phyloP scores from a whole-genome alignment of 2,888 invertebrate species.

The Mimachlamys varia region DNA sequence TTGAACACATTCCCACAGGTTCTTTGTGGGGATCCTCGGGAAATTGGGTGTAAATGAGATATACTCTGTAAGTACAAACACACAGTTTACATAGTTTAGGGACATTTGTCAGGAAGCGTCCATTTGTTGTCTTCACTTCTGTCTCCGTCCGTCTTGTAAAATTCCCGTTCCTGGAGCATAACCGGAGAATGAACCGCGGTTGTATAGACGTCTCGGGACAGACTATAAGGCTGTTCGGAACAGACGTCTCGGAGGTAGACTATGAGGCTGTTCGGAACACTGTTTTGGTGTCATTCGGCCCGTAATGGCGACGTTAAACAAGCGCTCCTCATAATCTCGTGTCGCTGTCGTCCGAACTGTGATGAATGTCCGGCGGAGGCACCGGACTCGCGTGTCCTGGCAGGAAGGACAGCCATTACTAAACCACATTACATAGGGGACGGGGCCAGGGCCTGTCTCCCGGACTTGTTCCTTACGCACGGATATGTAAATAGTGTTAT shows the following conservation, averaged over 20 bases:
- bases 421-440: not conserved
- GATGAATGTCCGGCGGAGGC: not conserved
- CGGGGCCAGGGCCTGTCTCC: not conserved
- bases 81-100: no score
- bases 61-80: no score
- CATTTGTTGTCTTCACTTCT: not conserved
- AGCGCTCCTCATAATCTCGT: not conserved
- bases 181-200: constrained; percentile 28
- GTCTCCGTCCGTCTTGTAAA: not conserved
- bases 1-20: no score
- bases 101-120: no score
- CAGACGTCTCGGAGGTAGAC: not conserved
- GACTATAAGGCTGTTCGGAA: not conserved
- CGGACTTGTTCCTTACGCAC: not conserved
- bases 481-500: not conserved
- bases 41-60: no score
- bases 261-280: not conserved
- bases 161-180: not conserved
- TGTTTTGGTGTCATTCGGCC: not conserved
- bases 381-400: not conserved
- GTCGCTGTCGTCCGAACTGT: not conserved
- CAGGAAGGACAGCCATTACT: not conserved
- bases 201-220: not conserved
- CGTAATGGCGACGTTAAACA: constrained; percentile 21
- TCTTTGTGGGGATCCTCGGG: no score